Evolutionary conservation across 2,797 vertebrate species (phyloP), one percentile per base, ranked within the genome.

Genomic region (Argentina silus): DNA sequence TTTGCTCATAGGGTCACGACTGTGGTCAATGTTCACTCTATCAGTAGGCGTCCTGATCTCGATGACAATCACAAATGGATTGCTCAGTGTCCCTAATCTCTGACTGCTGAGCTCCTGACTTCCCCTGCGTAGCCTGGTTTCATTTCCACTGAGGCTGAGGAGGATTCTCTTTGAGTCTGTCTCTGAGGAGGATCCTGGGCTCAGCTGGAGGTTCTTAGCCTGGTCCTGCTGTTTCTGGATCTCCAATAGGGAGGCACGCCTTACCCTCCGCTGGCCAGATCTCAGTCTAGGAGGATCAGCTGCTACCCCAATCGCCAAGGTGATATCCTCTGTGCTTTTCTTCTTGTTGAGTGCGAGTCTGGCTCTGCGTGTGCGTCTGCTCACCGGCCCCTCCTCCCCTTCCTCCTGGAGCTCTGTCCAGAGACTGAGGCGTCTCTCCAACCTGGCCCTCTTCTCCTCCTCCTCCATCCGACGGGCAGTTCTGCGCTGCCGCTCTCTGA

Each of bases 381-480:
- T 71, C 23, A 42, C 27, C 12, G 44, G 27, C 27, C 27, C 9
- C 21, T 50, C 53, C n/a, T 6, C 27, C 66, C 36, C 56, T n/a
- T 67, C 62, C n/a, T 71, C n/a, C 7, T 27, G 9, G 19, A 70
- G 61, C 17, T 70, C 62, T 14, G 21, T 21, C 21, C 19, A 55
- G 27, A 70, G 74, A 23, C 10, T 36, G 14, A 12, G 70, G 12
- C 42, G 27, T n/a, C 70, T 68, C 48, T 56, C 47, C 56, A 72
- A 17, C 14, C 15, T 36, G 48, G 47, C 47, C 65, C 23, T 65
- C 56, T 48, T 44, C 59, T 69, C 63, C 59, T 69, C 63, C 60
- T 68, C 50, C 7, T 78, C 67, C 76, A 70, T 64, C 15, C 51
- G 61, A 21, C 55, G 67, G 23, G 72, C 76, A 10, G 11, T 57